Evolutionary conservation across 2,113 vertebrate genomes (phyloP), one percentile per base, ranked within the genome.

Genomic region (Eurystomus gularis): DNA sequence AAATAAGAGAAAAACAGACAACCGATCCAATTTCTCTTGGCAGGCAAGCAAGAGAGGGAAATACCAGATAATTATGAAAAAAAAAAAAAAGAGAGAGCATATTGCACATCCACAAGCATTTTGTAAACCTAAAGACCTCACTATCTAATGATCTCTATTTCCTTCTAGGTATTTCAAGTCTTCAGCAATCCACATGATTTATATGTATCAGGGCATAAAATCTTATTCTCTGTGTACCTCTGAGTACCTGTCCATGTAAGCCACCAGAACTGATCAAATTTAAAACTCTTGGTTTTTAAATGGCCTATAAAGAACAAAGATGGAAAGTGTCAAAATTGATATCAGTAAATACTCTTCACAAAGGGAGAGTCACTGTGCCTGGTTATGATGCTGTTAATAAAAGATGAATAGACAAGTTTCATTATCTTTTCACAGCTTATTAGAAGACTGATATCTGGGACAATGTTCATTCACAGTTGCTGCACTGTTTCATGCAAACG

Each of bases 231-330:
- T 52, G 4, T 21, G 28, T 52, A 11, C 11, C 18, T 82, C 51
- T 94, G 54, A 82, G 65, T 89, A 84, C 29, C 39, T 86, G 42
- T 42, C 54, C 37, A 52, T 46, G 37, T 82, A 66, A 92, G 37
- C 25, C 33, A 68, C 71, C 17, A 33, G 48, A 86, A 29, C 0
- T 73, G 25, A 86, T 42, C 54, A 75, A 28, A 55, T 92, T 83
- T 81, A 31, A 70, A 87, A 73, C 24, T 39, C 42, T 68, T 78
- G 60, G 31, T 2, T 88, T 94, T 92, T 66, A 93, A 90, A 68
- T 40, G 33, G 29, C 33, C 17, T 70, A 70, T 83, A 83, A 96
- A 96, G 51, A 95, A 90, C 31, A 81, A 81, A 93, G 60, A 88
- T 37, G 46, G 44, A 75, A 90, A 90, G 71, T 55, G 55, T 93